Percentiles rank a stretch among this genome's conserved stretches.
These are phyloP conservation scores for Hemaris fuciformis DNA, from an alignment of 2,888 invertebrate genomes.

Conservation along the genomic window DNA sequence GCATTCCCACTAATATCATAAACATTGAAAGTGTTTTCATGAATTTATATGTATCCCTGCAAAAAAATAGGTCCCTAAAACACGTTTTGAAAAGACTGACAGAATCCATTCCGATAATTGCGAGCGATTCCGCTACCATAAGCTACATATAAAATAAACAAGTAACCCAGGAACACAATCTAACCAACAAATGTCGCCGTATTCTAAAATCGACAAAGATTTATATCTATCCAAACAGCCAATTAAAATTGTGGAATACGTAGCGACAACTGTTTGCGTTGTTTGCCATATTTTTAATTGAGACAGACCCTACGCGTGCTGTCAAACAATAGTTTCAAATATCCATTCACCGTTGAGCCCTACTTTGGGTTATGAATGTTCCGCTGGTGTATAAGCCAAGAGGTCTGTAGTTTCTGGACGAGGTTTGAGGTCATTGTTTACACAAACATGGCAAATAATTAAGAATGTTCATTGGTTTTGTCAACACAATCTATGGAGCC, in stretches of 20 bases:
- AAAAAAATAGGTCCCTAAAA: too few species aligned
- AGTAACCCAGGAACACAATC: background rate
- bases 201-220: conserved; percentile 48
- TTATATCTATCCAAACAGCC: conserved; percentile 65
- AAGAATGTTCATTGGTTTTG: conserved; percentile 80
- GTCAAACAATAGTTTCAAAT: conserved; percentile 65
- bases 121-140: too few species aligned
- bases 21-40: too few species aligned
- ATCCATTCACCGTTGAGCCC: conserved; percentile 42
- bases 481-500: conserved; percentile 64
- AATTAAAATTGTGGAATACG: conserved; percentile 68
- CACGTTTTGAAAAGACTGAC: too few species aligned
- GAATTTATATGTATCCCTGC: too few species aligned
- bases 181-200: conserved; percentile 6
- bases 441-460: conserved; percentile 75
- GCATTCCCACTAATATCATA: too few species aligned
- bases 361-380: conserved; percentile 15
- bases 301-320: conserved; percentile 62
- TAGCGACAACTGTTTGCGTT: conserved; percentile 75
- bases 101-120: background rate
- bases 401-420: conserved; percentile 48
- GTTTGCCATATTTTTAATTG: conserved; percentile 79
- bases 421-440: conserved; percentile 67
- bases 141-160: too few species aligned
- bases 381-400: conserved; percentile 21